Base-by-base conservation (phyloP, 2,888 invertebrate genomes). In the Drosophila atripex region DNA sequence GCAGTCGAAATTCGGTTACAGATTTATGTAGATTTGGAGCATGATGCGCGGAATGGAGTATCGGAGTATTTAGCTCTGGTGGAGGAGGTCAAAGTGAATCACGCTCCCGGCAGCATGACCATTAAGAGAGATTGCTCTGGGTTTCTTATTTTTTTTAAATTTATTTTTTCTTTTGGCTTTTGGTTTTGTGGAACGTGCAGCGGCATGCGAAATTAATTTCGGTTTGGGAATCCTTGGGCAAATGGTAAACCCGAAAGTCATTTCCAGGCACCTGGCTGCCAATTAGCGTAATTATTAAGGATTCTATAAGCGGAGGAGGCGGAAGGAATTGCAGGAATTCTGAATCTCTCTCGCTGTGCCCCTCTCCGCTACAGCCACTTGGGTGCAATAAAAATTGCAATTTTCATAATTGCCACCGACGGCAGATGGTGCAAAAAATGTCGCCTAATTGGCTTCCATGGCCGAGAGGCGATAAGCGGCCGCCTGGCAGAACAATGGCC, bases 251-350 rank as follows among this genome's bases (percentile, higher is more conserved):
- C 52, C 70, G 16, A 70, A 70, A 54, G 73, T 50, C 53, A 73
- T 57, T 75, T 43, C 56, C 82, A 75, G 77, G 88, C 85, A 89
- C 89, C 85, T 85, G 85, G 85, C 89, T 79, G 89, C 89, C 87
- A 88, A 88, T 88, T 88, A 88, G 87, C 75, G 86, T 86, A 86
- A 86, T 88, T 88, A 88, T 88, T 88, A 89, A 78, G 78, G 78
- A 85, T 82, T 79, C 86, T 69, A 66, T 75, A 59, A 43, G 66
- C 43, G 60, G 45, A 54, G 53, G 73, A 32, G 63, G 52, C 11
- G 50, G 4, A 9, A 6, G 30, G 54, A 30, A 32, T 23, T 5
- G 9, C 16, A 9, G 56, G 47, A 51, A 58, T 58, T 59, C 43
- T 46, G 16, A 41, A 18, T 41, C 39, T 41, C 39, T 18, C 3